These are phyloP conservation scores for Eupithecia insigniata DNA, from an alignment of 2,888 invertebrate genomes.

Conservation along the genomic window DNA sequence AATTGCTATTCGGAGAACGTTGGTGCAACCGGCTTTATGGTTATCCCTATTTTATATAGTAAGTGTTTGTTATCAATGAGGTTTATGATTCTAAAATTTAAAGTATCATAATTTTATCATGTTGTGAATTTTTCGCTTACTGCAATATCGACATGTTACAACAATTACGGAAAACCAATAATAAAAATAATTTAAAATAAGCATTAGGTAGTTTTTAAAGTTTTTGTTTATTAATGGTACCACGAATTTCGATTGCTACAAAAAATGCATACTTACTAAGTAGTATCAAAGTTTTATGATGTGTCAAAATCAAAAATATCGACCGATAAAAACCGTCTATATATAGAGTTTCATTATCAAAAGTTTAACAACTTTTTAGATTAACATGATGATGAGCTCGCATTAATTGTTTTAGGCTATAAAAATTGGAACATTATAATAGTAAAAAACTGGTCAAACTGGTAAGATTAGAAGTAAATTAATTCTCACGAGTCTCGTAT, in stretches of 20 bases:
- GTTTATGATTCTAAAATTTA: neutral
- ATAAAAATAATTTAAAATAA: neutral
- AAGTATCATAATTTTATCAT: no score
- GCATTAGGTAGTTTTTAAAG: neutral
- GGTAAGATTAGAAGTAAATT: conserved; percentile 11
- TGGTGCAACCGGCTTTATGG: conserved; percentile 32
- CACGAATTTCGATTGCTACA: neutral
- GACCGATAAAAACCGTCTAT: neutral
- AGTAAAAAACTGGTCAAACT: conserved; percentile 15
- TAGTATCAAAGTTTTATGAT: neutral
- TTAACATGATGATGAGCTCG: neutral
- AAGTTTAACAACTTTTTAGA: neutral
- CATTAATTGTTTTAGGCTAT: conserved; percentile 1
- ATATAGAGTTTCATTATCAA: neutral
- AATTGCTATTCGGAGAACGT: conserved; percentile 39
- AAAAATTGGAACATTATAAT: neutral
- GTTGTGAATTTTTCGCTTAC: no score
- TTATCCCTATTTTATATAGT: conserved; percentile 36
- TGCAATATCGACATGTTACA: neutral
- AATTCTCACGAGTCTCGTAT: conserved; percentile 11
- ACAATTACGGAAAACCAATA: neutral
- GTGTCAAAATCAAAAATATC: neutral
- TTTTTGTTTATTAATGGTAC: neutral
- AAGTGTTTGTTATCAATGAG: neutral
- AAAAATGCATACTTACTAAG: neutral